Evolutionary conservation across 64 coral and sea anemone genomes (phyloP), one percentile per base, ranked within the genome.

Genomic region (Acropora tenuis): DNA sequence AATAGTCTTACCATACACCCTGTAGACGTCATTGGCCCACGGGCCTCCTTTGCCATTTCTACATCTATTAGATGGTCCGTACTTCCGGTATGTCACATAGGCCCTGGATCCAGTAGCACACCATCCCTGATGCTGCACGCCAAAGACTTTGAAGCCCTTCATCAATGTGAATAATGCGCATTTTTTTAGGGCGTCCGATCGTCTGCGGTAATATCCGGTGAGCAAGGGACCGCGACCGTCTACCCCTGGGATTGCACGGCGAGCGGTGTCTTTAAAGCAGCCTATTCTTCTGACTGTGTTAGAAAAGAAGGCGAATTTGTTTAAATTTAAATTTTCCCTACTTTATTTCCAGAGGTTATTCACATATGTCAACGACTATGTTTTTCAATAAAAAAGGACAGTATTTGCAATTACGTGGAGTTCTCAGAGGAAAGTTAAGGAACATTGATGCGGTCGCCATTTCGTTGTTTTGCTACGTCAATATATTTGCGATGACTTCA

Each of bases 21-120:
- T 59, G 53, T 95, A 95, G 19, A 95, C 93, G 19, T 95, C 93
- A 74, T 87, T 95, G 43, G 93, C 89, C 93, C 83, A 95, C 1
- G 88, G 44, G 8, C 93, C 93, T 58, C 93, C 93, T 75, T 75
- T 87, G 58, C 93, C 89, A 19, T 91, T 61, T 20, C 76, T 87
- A 73, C 93, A 95, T 43, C 78, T 66, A 46, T 60, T 76, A 1
- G 89, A 67, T 43, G 17, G 50, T 67, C 93, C 93, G 41, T 95
- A 95, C 82, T 60, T 95, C 5, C 69, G 19, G 73, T 87, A 95
- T 9, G 93, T 95, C 6, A 58, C 5, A 18, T 87, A 82, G 41
- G 93, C 93, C 41, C 68, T 95, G 3, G 76, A 41, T 15, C 88
- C 89, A 50, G 93, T 87, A 50, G 89, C 83, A 50, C 93, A 95